Base-by-base conservation (phyloP, 1,140 invertebrate genomes). In the Drosophila truncata region DNA sequence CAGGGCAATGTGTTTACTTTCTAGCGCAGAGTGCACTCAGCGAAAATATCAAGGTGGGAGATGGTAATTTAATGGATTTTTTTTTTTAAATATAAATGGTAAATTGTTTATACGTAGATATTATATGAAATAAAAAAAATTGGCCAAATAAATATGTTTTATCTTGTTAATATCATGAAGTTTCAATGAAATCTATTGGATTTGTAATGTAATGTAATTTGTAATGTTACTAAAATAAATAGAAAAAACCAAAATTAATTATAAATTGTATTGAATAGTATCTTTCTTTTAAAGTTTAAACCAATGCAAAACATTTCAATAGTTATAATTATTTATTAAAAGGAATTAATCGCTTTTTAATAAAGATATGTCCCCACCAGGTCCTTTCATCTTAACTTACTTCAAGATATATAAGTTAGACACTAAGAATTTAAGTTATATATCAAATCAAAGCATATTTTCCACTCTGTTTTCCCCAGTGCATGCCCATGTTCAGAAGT, bases 1-100 rank as follows among this genome's bases (percentile, higher is more conserved):
- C 67, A 72, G 39, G 39, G 75, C 65, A 44, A 77, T 77, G 74
- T 77, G 73, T 77, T 76, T 75, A 75, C 72, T 76, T 46, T 75
- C 60, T 39, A 70, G 63, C 44, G 25, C 37, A 42, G 11, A 23
- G 27, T 47, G 44, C 62, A 64, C 37, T 64, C 0, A 5, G 31
- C 8, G 9, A 27, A 58, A 58, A 58, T 10, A 9, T 18, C 2
- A 16, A 54, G 8, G 4, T 23, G 6, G 23, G 6, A 31, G 18
- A 54, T 23, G 2, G 13, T 10, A 35, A 14, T 33, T 52, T 33
- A 33, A 20, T 4, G 1, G 8, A 6, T 18, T 9, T 33, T 20
- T 33, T 20, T 33, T 4, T 8, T 10, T 4, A 16, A 33, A 10
- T 23, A 16, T 16, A 23, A 35, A 33, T 9, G 7, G 4, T 23